These are phyloP conservation scores for Spilarctia lutea DNA, from an alignment of 2,888 invertebrate genomes.

Conservation along the genomic window DNA sequence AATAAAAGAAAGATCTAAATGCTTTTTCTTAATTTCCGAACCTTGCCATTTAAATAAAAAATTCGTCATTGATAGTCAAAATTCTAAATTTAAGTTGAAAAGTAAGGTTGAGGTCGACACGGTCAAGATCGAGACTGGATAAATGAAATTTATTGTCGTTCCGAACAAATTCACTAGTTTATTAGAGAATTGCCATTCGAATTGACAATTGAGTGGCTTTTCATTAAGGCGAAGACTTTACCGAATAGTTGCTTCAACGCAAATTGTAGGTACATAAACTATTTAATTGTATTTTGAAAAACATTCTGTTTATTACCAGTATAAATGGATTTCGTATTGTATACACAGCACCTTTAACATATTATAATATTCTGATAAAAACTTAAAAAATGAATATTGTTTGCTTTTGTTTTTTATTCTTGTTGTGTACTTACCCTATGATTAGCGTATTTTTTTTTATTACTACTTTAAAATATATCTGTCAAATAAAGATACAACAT, in stretches of 20 bases:
- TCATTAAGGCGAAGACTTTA: conserved; percentile 16
- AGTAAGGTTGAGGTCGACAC: not conserved
- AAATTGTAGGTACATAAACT: not conserved
- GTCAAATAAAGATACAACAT: no score
- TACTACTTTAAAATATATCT: no score
- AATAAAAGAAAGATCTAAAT: not conserved
- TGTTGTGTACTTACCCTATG: no score
- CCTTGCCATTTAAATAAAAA: not conserved
- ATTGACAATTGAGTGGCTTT: conserved; percentile 51
- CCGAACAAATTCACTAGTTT: conserved; percentile 59
- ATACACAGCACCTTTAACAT: no score
- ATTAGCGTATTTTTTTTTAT: no score
- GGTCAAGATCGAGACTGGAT: not conserved
- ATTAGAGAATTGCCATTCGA: conserved; percentile 53
- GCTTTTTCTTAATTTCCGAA: not conserved
- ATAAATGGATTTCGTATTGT: no score
- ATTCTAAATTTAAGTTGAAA: not conserved
- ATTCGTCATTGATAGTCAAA: not conserved
- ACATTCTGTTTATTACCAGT: no score
- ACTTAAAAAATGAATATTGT: no score
- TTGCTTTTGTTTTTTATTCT: no score
- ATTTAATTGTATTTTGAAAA: not conserved
- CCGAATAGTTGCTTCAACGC: not conserved
- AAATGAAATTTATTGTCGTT: conserved; percentile 55
- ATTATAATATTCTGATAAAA: not conserved